phyloP scores from a whole-genome alignment of 2,888 invertebrate genomes.

The Asteroscopus sphinx region DNA sequence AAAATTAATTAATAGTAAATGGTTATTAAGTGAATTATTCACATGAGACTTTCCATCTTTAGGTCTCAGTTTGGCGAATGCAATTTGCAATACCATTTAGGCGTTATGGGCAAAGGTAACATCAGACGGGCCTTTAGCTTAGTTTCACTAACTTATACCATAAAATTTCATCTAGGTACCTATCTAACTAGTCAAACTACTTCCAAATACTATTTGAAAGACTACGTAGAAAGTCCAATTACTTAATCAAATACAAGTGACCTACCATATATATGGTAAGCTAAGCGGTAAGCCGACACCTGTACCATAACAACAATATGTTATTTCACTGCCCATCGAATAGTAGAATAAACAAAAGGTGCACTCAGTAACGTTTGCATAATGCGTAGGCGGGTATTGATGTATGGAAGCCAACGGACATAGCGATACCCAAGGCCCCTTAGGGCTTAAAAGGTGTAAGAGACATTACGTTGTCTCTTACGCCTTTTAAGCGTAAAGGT shows the following conservation, averaged over 20 bases:
- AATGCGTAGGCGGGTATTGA: slow-evolving; percentile 53
- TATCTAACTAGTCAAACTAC: no score
- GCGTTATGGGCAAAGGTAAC: no score
- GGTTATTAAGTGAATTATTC: no score
- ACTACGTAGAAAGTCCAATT: neutral
- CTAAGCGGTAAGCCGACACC: slow-evolving; percentile 47
- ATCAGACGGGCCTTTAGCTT: no score
- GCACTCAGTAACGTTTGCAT: slow-evolving; percentile 50
- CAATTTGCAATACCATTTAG: no score
- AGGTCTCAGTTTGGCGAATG: no score
- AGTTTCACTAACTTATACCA: no score
- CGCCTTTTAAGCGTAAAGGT: neutral
- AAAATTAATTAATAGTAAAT: no score
- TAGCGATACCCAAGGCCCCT: neutral
- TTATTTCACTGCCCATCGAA: slow-evolving; percentile 44
- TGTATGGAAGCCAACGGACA: slow-evolving; percentile 25
- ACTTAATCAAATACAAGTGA: slow-evolving; percentile 11
- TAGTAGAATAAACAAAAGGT: slow-evolving; percentile 52
- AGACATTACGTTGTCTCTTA: neutral
- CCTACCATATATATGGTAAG: slow-evolving; percentile 30
- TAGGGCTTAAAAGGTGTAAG: slow-evolving; percentile 9
- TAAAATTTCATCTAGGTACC: no score
- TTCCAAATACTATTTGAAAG: no score
- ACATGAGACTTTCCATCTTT: no score
- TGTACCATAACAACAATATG: slow-evolving; percentile 44